These are phyloP conservation scores for Pangasianodon hypophthalmus DNA, from an alignment of 2,113 vertebrate species.

Conservation along the genomic window DNA sequence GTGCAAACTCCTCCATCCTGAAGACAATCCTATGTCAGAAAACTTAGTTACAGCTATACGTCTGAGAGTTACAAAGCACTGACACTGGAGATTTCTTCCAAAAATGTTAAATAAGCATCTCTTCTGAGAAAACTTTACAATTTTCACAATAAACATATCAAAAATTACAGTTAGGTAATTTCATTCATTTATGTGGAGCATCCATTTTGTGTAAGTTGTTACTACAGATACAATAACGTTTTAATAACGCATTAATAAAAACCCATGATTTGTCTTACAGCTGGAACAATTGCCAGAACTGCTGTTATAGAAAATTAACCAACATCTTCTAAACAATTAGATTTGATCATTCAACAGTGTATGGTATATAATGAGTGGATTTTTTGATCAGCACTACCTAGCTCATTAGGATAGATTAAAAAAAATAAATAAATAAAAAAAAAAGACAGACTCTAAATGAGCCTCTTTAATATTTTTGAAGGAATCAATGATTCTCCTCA, in stretches of 20 bases:
- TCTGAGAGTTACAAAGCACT: not conserved
- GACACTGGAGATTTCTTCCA: not conserved
- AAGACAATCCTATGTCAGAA: too few species aligned
- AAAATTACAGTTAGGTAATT: not conserved
- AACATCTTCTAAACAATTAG: not conserved
- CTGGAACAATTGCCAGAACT: not conserved
- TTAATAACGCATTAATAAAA: not conserved
- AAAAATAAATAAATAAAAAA: too few species aligned
- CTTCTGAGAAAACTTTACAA: not conserved
- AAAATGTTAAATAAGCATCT: too few species aligned
- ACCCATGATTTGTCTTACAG: not conserved
- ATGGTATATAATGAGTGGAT: not conserved
- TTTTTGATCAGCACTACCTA: not conserved
- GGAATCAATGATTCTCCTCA: not conserved
- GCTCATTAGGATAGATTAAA: not conserved
- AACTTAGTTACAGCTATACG: too few species aligned
- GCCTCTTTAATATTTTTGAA: not conserved
- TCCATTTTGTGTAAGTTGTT: not conserved
- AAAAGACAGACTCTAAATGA: too few species aligned
- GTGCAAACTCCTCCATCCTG: too few species aligned
- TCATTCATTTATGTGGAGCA: not conserved
- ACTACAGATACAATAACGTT: not conserved
- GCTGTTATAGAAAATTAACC: not conserved
- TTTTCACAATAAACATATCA: not conserved
- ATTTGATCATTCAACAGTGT: not conserved